A percentile compares a stretch with the other conserved stretches of the same genome.
Evolutionary conservation across 2,797 vertebrate species (phyloP).

Genomic region (Dromococcyx pavoninus): DNA sequence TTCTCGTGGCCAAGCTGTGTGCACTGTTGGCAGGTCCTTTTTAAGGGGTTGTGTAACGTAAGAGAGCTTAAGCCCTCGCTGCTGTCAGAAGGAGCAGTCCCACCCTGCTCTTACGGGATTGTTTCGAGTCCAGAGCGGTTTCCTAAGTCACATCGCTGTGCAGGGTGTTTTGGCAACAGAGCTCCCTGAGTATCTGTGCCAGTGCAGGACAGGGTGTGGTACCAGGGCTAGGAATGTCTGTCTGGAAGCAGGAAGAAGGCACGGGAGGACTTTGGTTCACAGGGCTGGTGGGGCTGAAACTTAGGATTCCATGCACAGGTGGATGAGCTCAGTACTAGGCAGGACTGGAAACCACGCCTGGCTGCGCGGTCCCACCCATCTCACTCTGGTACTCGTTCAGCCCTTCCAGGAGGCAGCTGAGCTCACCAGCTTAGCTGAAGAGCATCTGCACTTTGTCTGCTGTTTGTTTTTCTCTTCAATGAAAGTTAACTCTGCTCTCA

Average conservation of each 20-base stretch:
- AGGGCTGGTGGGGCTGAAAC: not conserved
- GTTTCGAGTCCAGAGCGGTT: not conserved
- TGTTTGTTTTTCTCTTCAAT: not conserved
- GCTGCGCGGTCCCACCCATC: fast-evolving
- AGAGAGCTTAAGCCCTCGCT: not conserved
- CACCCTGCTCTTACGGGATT: not conserved
- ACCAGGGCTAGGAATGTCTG: not conserved
- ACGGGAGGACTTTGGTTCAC: not conserved
- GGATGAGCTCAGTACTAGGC: not conserved
- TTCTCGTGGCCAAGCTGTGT: not conserved
- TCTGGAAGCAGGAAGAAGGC: not conserved
- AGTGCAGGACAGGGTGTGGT: not conserved
- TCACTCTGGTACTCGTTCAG: not conserved
- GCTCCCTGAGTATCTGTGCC: not conserved
- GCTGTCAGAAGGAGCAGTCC: not conserved
- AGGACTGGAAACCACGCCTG: not conserved
- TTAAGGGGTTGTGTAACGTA: not conserved
- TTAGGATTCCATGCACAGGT: fast-evolving
- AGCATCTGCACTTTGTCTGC: not conserved
- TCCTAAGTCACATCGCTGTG: not conserved
- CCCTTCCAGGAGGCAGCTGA: not conserved
- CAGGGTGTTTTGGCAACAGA: not conserved
- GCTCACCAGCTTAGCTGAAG: not conserved
- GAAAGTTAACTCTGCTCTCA: fast-evolving
- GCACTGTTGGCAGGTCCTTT: not conserved